phyloP scores from a whole-genome alignment of 2,113 vertebrate species.

The Dolichotis patagonum region DNA sequence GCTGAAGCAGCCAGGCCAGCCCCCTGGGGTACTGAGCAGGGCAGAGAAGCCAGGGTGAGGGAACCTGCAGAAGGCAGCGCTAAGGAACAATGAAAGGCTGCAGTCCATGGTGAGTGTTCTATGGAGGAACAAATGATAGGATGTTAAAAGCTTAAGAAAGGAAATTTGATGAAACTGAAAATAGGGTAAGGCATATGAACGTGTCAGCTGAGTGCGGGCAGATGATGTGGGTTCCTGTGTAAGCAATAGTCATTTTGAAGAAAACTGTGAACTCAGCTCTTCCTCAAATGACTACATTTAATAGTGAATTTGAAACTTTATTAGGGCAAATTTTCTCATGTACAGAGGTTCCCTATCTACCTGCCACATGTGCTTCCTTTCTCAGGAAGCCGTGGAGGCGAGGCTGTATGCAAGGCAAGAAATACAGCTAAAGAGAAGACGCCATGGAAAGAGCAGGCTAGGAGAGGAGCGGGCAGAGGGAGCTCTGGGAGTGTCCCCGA shows the following conservation, averaged over 20 bases:
- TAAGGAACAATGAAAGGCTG: background rate
- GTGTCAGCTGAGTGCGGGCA: background rate
- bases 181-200: constrained; percentile 27
- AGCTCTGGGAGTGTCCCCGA: background rate
- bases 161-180: constrained; percentile 14
- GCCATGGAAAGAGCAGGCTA: background rate
- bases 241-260: constrained; percentile 19
- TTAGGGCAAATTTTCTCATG: background rate
- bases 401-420: background rate
- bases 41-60: background rate
- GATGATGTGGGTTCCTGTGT: constrained; percentile 33
- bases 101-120: background rate
- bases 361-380: too few relatives aligned
- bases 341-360: background rate
- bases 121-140: background rate
- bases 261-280: background rate
- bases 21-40: background rate
- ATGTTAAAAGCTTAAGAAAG: background rate
- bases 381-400: too few relatives aligned
- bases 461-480: too few relatives aligned
- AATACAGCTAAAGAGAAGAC: background rate
- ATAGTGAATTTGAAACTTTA: constrained; percentile 32
- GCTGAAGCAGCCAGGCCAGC: background rate
- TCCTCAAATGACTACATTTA: background rate
- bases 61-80: background rate